Evolutionary conservation across 2,797 vertebrate genomes (phyloP).

Genomic region (Streptopelia turtur): DNA sequence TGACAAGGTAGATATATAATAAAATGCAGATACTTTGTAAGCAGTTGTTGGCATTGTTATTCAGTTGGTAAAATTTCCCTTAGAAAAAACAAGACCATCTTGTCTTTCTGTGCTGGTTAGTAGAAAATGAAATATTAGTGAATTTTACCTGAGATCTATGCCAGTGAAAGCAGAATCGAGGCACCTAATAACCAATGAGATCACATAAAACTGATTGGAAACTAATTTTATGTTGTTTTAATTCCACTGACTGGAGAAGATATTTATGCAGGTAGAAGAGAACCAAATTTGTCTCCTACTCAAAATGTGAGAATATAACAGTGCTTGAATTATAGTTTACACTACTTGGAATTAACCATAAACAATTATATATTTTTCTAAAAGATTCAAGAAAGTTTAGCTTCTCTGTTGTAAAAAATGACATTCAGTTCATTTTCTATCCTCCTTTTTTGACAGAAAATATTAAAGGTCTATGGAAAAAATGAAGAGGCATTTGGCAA

Average conservation of each 20-base stretch:
- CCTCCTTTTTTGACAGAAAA: conserved; percentile 3
- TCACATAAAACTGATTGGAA: neutral
- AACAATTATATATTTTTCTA: neutral
- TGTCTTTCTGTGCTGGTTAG: neutral
- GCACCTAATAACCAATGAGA: neutral
- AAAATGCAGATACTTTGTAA: neutral
- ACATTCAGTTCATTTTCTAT: neutral
- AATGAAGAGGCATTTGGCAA: conserved; percentile 35
- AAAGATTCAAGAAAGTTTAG: neutral
- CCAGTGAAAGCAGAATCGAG: neutral
- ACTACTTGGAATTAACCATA: neutral
- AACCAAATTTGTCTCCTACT: neutral
- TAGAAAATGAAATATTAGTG: neutral
- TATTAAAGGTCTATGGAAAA: neutral
- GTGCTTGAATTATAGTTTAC: neutral
- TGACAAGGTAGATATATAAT: neutral
- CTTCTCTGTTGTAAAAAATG: neutral
- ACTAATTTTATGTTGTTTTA: neutral
- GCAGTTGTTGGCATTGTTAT: neutral
- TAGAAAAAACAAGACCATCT: accelerated
- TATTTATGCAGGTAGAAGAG: neutral
- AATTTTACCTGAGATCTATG: neutral
- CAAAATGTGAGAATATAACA: neutral
- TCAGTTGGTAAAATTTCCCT: neutral
- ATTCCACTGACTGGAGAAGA: neutral